Evolutionary conservation across 1,140 invertebrate species (phyloP).

Genomic region (Antheraea mylitta): DNA sequence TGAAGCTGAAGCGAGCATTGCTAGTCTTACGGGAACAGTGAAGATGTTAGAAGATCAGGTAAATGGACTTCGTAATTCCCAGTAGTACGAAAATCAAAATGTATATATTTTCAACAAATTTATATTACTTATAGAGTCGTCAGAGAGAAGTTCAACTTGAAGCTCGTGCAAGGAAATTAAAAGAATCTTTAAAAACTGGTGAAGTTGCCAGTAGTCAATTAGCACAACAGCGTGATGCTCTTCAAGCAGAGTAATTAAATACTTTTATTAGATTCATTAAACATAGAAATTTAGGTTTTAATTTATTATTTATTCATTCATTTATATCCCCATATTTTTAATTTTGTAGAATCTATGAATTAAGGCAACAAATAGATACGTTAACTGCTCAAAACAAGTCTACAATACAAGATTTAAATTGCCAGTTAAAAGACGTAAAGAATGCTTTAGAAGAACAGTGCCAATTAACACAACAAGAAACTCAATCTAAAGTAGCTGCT

Average conservation of each 20-base stretch:
- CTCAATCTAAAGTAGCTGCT: conserved; percentile 36
- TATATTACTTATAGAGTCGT: conserved; percentile 43
- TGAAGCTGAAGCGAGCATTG: conserved; percentile 64
- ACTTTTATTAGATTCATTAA: not conserved
- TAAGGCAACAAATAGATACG: conserved; percentile 54
- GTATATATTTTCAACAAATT: not conserved
- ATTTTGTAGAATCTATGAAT: conserved; percentile 3
- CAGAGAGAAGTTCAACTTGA: conserved; percentile 64
- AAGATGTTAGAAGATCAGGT: conserved; percentile 69
- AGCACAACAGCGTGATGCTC: conserved; percentile 54
- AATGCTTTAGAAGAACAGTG: conserved; percentile 45
- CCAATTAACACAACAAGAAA: conserved; percentile 33
- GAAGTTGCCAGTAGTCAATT: conserved; percentile 59
- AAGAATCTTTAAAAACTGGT: conserved; percentile 65
- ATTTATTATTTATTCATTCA: too few relatives aligned
- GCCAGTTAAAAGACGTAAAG: conserved; percentile 49
- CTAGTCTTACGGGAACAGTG: conserved; percentile 61
- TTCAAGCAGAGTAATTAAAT: conserved; percentile 53
- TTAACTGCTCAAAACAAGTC: conserved; percentile 44
- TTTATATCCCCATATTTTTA: not conserved
- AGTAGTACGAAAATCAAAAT: not conserved
- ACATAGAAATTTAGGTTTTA: not conserved
- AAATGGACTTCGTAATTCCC: not conserved
- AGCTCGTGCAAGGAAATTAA: conserved; percentile 63
- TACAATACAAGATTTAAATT: conserved; percentile 42